Base-by-base conservation (phyloP, 2,797 vertebrate species). In the Anas georgica region DNA sequence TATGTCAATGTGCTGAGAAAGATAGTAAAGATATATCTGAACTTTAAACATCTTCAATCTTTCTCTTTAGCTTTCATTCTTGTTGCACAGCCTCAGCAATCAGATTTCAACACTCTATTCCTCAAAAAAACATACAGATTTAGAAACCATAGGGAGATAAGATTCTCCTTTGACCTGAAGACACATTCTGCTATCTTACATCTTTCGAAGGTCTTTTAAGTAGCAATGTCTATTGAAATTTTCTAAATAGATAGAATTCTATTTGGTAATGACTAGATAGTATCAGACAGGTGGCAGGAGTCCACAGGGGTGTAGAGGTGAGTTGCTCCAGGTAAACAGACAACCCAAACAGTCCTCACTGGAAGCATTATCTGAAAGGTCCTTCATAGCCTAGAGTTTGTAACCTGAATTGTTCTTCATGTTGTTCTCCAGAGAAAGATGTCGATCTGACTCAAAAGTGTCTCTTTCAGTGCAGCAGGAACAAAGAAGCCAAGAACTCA, bases 41-140 rank as follows among this genome's bases (percentile, higher is more conserved):
- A 97, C 96, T 96, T 97, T 95, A 97, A 97, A 96, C 91, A 93
- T 96, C 86, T 98, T 97, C 97, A 97, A 97, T 97, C 95, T 97
- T 97, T 89, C 82, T 91, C 95, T 97, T 97, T 95, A 96, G 94
- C 96, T 97, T 95, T 97, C 93, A 95, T 97, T 97, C 94, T 96
- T 97, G 94, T 95, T 96, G 90, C 93, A 95, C 81, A 87, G 92
- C 91, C 97, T 96, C 73, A 88, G 93, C 94, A 97, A 97, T 97
- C 96, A 96, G 95, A 97, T 97, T 97, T 96, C 95, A 97, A 84
- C 83, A 79, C 66, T 90, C 70, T 22, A 75, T 97, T 97, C 90
- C 92, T 87, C 41, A 92, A 80, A 95, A 97, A 95, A 93, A 93
- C 97, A 95, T 94, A 70, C 69, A 95, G 92, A 96, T 97, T 97